A percentile compares a stretch with the other conserved stretches of the same genome.
These are phyloP conservation scores for Masnerella sp. DNA, from an alignment of 2,888 invertebrate species.

Conservation along the genomic window DNA sequence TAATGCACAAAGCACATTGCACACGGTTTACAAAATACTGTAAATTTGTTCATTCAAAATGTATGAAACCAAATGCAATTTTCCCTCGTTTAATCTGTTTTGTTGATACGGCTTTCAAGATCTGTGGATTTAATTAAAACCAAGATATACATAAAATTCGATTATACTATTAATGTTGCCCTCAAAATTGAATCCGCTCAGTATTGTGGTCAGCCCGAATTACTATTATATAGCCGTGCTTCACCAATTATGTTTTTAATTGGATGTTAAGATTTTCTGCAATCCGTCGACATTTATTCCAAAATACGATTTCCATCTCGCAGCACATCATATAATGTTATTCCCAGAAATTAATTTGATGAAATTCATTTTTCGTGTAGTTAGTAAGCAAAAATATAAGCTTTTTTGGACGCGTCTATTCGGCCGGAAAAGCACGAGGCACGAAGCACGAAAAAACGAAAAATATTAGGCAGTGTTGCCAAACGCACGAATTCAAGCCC, in stretches of 20 bases:
- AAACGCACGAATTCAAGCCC: no score
- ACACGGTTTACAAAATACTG: slow-evolving; percentile 37
- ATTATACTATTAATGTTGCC: slow-evolving; percentile 19
- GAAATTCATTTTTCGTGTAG: no score
- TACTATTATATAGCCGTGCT: not conserved
- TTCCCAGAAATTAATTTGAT: no score
- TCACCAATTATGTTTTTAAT: slow-evolving; percentile 2
- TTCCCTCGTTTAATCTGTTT: slow-evolving; percentile 37
- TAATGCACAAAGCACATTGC: slow-evolving; percentile 33
- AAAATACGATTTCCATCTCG: no score
- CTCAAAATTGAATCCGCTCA: slow-evolving; percentile 15
- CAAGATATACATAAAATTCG: slow-evolving; percentile 24
- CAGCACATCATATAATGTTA: no score
- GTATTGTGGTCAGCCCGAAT: slow-evolving; percentile 8
- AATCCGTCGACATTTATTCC: no score
- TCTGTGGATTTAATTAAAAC: slow-evolving; percentile 36
- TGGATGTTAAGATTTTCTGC: not conserved
- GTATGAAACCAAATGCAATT: slow-evolving; percentile 38
- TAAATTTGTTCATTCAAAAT: slow-evolving; percentile 39
- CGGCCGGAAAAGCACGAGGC: no score
- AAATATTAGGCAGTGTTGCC: no score
- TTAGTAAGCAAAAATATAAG: no score
- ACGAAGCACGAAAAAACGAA: no score
- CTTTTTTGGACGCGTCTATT: no score
- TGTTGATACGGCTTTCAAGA: slow-evolving; percentile 35